Percentiles rank a stretch among this genome's conserved stretches.
These are phyloP conservation scores for Arbacia lixula DNA, from an alignment of 53 echinoderm and acorn worm genomes.

Conservation along the genomic window DNA sequence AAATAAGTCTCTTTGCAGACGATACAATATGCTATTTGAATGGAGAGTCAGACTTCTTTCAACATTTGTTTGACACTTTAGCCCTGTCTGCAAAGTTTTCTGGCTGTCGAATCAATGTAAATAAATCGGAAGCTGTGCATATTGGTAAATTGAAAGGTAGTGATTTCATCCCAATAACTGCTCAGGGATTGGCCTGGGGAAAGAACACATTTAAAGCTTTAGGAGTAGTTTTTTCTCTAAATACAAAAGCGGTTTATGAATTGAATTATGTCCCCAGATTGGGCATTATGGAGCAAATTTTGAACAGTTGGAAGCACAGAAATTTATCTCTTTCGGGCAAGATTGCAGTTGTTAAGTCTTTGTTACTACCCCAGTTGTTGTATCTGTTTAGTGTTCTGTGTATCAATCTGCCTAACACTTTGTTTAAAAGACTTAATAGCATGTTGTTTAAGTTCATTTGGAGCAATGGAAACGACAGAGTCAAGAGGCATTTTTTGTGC, in stretches of 20 bases:
- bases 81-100: not conserved
- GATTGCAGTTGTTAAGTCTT: not conserved
- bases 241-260: not conserved
- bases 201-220: conserved; percentile 10
- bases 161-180: not conserved
- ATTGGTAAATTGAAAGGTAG: not conserved
- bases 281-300: not conserved
- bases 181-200: not conserved
- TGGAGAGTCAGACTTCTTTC: conserved; percentile 12
- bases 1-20: conserved; percentile 54
- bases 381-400: too few species aligned
- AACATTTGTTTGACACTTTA: conserved; percentile 13
- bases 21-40: conserved; percentile 48
- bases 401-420: too few species aligned
- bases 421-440: too few species aligned
- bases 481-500: too few species aligned
- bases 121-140: conserved; percentile 15
- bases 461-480: too few species aligned
- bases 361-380: too few species aligned
- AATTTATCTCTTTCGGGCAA: not conserved
- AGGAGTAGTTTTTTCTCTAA: conserved; percentile 18
- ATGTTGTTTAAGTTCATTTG: too few species aligned
- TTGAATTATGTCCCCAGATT: not conserved
- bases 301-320: conserved; percentile 15
- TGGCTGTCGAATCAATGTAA: conserved; percentile 16